These are phyloP conservation scores for Pseudeuparius sepicola DNA, from an alignment of 2,888 invertebrate species.

Conservation along the genomic window DNA sequence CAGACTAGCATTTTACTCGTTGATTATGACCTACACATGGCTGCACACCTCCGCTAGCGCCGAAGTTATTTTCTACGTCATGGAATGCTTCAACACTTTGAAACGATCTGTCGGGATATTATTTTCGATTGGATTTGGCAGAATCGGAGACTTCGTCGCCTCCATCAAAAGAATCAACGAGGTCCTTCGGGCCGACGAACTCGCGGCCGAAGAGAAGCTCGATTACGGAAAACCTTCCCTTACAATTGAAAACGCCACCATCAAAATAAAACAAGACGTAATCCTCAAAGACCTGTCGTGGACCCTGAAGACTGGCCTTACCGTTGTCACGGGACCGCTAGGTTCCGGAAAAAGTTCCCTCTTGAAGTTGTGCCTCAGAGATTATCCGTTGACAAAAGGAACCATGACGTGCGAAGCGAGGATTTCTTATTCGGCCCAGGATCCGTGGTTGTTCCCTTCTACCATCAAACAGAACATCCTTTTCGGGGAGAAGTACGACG, in stretches of 20 bases:
- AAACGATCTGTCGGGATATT: conserved; percentile 22
- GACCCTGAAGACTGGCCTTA: conserved; percentile 38
- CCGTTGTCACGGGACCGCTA: conserved; percentile 54
- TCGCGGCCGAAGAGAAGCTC: conserved; percentile 20
- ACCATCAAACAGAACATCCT: conserved; percentile 67
- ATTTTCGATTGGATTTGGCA: conserved; percentile 25
- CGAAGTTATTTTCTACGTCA: conserved; percentile 27
- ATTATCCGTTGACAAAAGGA: conserved; percentile 39
- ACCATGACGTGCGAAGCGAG: conserved; percentile 40
- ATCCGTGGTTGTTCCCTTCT: conserved; percentile 51
- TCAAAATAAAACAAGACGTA: conserved; percentile 27
- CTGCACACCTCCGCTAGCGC: conserved; percentile 24
- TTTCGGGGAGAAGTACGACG: conserved; percentile 55
- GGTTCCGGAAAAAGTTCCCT: conserved; percentile 53
- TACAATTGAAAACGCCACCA: conserved; percentile 24
- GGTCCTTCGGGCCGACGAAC: conserved; percentile 39
- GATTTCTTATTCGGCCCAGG: conserved; percentile 49
- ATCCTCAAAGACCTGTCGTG: conserved; percentile 39
- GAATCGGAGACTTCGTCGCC: conserved; percentile 27
- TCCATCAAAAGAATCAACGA: conserved; percentile 24
- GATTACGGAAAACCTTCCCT: conserved; percentile 26
- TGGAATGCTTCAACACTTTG: conserved; percentile 23
- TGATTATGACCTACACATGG: conserved; percentile 28
- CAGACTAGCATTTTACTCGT: conserved; percentile 26
- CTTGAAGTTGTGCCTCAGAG: conserved; percentile 37